Base-by-base conservation (phyloP, 2,797 vertebrate genomes). In the Sebastes miniatus region DNA sequence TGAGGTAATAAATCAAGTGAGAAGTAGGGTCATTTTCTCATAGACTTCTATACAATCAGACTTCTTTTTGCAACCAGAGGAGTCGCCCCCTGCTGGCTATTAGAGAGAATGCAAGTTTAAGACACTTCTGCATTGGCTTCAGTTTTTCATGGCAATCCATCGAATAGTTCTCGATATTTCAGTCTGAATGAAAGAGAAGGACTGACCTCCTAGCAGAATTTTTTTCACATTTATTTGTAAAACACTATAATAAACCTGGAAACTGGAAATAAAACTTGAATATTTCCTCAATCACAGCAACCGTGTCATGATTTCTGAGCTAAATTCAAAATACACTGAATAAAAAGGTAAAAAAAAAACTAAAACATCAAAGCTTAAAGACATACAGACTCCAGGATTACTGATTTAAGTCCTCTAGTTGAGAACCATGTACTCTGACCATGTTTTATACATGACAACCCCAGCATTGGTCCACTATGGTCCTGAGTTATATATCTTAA, bases 271-370 rank as follows among this genome's bases (percentile, higher is more conserved):
- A 25, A 32, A 61, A 32, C 36, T 3, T 8, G 2, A 67, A 43
- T 57, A 56, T 57, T 43, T 34, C 20, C n/a, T 47, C 32, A 27
- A 24, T 58, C 32, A 20, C 2, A n/a, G 36, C 10, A 70, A 39
- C 29, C 2, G 6, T 36, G 34, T 79, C 31, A 3, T 62, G 62
- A 79, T 34, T 61, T 67, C 36, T 56, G 34, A 66, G 18, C 8
- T 43, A 76, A 74, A 82, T 83, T 65, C 63, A 25, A 22, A 80
- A 73, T 14, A 6, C 59, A 65, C 8, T 25, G n/a, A 74, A 63
- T 32, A 0, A 20, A 31, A 59, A 22, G 43, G 31, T 74, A 6
- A 25, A 59, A 70, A 1, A 14, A 5, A 18, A 61, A 5, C 50
- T 4, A 10, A 63, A 70, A 67, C 54, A 66, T 39, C 12, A 54